Evolutionary conservation across 2,797 vertebrate genomes (phyloP), one percentile per base, ranked within the genome.

Genomic region (Gambusia yucatana): DNA sequence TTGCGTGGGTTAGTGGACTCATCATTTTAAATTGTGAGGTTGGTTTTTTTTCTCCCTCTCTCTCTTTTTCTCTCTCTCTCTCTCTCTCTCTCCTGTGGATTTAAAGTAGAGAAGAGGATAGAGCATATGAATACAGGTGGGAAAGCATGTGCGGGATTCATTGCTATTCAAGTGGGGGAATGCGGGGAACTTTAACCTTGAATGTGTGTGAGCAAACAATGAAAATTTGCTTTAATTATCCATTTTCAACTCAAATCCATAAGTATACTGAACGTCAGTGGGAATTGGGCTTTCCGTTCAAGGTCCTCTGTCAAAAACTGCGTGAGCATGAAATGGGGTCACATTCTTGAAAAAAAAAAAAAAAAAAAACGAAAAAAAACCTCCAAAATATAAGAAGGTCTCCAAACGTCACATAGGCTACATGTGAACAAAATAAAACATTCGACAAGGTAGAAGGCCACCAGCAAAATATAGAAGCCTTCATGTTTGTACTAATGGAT

Each of bases 181-280:
- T 46, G 39, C 43, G 13, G 46, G 65, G 14, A 86, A 83, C 77
- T 86, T 74, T 86, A 78, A 84, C 89, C 80, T 85, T 86, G 65
- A 39, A 78, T 73, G 67, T 48, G 72, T 73, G 61, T n/a, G 69
- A 36, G 69, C 75, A 78, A 82, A 87, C 76, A 86, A 77, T 81
- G 77, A 84, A 79, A 87, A 84, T 86, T 82, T 50, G 55, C 76
- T 88, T 90, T 88, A 91, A 92, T 91, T 91, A 86, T 69, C 83
- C 48, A 44, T 74, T 77, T 82, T 85, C 17, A 70, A 77, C 69
- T 75, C 46, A 65, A 83, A 52, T 52, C 50, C 39, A 22, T 75
- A 75, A 77, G 78, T 65, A 77, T 22, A 78, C 67, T 17, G 65
- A 81, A 77, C 72, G 75, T 65, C 69, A 69, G 77, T 17, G 69